Percentiles rank a stretch among this genome's conserved stretches.
phyloP scores from a whole-genome alignment of 2,888 invertebrate species.

The Standfussiana lucernea region DNA sequence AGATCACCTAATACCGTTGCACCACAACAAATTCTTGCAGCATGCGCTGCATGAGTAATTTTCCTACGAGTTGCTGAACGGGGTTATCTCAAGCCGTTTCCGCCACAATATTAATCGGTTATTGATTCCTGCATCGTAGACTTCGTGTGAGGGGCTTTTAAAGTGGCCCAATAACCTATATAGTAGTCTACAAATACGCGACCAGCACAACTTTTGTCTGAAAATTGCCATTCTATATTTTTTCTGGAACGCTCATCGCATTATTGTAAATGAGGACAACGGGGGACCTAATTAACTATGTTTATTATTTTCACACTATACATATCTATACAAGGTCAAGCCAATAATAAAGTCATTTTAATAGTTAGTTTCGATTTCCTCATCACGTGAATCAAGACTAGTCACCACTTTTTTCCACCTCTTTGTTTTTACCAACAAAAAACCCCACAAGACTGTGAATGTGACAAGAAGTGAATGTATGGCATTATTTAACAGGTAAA shows the following conservation, averaged over 20 bases:
- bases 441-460: not conserved
- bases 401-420: not conserved
- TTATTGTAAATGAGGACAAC: not conserved
- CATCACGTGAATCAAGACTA: not conserved
- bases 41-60: conserved; percentile 4
- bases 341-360: conserved; percentile 12
- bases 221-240: not conserved
- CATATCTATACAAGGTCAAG: not conserved
- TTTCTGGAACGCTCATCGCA: conserved; percentile 7
- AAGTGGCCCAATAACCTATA: conserved; percentile 52
- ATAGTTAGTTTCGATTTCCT: not conserved
- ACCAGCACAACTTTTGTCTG: conserved; percentile 6
- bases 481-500: conserved; percentile 11
- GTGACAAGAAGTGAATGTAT: conserved; percentile 17
- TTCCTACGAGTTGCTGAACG: conserved; percentile 14
- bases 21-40: not conserved
- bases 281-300: not conserved
- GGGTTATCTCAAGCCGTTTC: conserved; percentile 44
- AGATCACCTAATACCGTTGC: no score
- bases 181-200: conserved; percentile 41
- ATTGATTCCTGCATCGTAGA: conserved; percentile 50
- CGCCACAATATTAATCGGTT: conserved; percentile 52
- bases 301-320: not conserved
- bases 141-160: conserved; percentile 3
- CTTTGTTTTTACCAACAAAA: not conserved